Conservation (phyloP, 2,797 vertebrate genomes). For the Chiroxiphia lanceolata region DNA sequence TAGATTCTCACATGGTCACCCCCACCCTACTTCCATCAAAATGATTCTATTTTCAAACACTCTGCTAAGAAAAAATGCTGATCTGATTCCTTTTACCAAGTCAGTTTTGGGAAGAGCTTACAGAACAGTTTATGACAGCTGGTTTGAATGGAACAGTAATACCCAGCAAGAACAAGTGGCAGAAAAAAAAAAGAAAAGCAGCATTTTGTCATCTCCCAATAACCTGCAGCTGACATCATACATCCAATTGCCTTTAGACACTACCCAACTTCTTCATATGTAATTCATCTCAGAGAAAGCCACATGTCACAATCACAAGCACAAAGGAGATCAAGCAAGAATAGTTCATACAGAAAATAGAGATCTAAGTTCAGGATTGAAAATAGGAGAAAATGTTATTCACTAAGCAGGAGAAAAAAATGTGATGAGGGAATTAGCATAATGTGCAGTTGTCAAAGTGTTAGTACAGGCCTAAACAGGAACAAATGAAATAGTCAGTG, state of each 20-base stretch:
- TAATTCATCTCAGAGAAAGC: neutral
- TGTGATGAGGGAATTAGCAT: neutral
- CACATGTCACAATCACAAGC: neutral
- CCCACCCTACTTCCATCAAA: neutral
- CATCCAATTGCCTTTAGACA: neutral
- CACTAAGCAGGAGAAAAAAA: neutral
- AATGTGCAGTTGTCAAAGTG: neutral
- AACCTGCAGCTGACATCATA: neutral
- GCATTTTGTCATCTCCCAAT: neutral
- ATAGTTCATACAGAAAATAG: neutral
- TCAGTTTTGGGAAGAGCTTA: neutral
- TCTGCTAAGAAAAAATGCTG: neutral
- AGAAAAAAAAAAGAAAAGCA: too few species aligned
- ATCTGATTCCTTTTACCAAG: neutral
- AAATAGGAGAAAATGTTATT: neutral
- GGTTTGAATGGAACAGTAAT: neutral
- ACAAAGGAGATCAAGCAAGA: neutral
- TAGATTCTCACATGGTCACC: neutral
- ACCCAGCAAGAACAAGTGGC: neutral
- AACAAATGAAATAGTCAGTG: neutral
- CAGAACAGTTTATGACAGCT: neutral
- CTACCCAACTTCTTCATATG: neutral
- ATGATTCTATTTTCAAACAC: neutral
- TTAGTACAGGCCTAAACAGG: neutral
- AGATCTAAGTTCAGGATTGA: neutral